Conservation (phyloP, 2,797 vertebrate genomes). For the Podargus strigoides region DNA sequence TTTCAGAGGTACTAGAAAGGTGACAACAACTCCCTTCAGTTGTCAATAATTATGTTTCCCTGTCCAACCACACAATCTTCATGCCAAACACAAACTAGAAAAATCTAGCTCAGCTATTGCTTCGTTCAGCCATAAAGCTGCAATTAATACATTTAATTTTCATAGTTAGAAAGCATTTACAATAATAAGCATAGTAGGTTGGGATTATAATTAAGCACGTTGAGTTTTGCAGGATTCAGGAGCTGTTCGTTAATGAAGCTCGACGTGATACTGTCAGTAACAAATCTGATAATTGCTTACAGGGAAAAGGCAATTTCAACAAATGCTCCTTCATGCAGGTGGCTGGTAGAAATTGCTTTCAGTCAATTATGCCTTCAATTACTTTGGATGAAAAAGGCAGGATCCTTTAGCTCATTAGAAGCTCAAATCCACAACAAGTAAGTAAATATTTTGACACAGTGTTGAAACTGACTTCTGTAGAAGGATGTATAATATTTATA, state of each 20-base stretch:
- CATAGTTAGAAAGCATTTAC: background rate
- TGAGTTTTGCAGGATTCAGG: background rate
- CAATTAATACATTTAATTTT: background rate
- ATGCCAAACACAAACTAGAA: background rate
- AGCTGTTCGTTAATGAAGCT: conserved; percentile 12
- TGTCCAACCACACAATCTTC: background rate
- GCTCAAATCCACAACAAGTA: conserved; percentile 7
- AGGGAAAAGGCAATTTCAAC: conserved; percentile 29
- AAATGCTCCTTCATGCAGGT: conserved; percentile 41
- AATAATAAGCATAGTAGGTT: background rate
- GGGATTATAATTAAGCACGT: background rate
- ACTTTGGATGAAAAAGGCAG: conserved; percentile 1
- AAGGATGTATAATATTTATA: conserved; percentile 45
- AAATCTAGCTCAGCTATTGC: background rate
- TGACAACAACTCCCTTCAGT: background rate
- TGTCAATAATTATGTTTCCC: background rate
- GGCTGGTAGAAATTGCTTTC: conserved; percentile 29
- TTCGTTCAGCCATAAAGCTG: background rate
- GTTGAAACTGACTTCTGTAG: conserved; percentile 21
- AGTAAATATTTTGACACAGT: conserved; percentile 59
- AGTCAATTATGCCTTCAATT: conserved; percentile 36
- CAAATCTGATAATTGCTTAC: conserved; percentile 26
- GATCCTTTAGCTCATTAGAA: conserved; percentile 19
- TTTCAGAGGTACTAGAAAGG: background rate
- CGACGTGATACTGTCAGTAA: background rate